A percentile compares a stretch with the other conserved stretches of the same genome.
Evolutionary conservation across 2,888 invertebrate genomes (phyloP).

Genomic region (Epinotia demarniana): DNA sequence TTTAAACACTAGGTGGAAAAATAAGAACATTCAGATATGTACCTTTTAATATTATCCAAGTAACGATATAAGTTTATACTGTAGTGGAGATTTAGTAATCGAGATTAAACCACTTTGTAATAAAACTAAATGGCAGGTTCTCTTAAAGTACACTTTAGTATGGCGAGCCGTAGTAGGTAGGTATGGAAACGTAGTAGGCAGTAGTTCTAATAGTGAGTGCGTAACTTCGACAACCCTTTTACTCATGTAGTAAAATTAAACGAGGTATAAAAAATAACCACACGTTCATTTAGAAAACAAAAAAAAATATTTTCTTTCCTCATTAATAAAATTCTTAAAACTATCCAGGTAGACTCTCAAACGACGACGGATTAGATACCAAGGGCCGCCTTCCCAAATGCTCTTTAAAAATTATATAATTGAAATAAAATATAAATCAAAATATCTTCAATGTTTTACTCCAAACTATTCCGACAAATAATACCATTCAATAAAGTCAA

Average conservation of each 20-base stretch:
- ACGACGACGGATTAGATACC: too few species aligned
- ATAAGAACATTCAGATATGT: not conserved
- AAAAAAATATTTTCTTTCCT: too few species aligned
- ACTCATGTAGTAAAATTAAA: too few species aligned
- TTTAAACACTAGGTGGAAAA: slow-evolving; percentile 1
- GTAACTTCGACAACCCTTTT: not conserved
- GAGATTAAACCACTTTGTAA: not conserved
- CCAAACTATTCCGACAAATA: not conserved
- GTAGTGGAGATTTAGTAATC: not conserved
- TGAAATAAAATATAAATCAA: not conserved
- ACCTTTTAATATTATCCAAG: not conserved
- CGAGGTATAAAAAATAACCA: too few species aligned
- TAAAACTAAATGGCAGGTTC: not conserved
- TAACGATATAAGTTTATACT: not conserved
- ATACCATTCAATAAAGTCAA: slow-evolving; percentile 20
- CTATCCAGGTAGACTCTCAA: too few species aligned
- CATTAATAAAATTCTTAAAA: too few species aligned
- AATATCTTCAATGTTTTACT: not conserved
- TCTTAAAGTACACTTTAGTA: not conserved
- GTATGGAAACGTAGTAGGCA: too few species aligned
- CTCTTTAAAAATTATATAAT: too few species aligned
- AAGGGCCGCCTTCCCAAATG: too few species aligned
- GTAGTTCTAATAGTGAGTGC: not conserved
- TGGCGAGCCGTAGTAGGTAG: not conserved
- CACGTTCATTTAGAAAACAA: too few species aligned